Conservation (phyloP, 2,113 vertebrate genomes). For the Silurus asotus region DNA sequence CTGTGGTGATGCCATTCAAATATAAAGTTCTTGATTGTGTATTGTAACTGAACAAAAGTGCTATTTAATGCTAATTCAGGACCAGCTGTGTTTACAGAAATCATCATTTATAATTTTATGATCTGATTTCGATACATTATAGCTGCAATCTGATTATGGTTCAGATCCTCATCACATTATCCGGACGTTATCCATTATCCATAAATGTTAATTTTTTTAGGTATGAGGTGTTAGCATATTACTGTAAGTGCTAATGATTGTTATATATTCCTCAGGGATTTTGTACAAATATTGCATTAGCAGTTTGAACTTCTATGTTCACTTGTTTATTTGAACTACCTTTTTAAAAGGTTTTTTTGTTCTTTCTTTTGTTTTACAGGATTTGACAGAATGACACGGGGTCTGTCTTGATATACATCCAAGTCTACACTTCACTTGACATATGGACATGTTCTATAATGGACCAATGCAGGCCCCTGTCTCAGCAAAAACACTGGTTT, state of each 20-base stretch:
- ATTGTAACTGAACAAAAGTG: background rate
- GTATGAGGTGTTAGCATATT: no score
- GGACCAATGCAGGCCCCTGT: background rate
- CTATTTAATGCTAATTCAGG: background rate
- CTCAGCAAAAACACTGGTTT: background rate
- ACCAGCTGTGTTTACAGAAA: background rate
- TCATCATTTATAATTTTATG: background rate
- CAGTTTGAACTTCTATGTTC: background rate
- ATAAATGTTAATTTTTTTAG: no score
- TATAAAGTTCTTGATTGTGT: no score
- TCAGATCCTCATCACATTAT: background rate
- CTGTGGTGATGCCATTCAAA: background rate
- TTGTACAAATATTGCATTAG: background rate
- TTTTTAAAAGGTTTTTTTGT: background rate
- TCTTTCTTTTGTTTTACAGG: constrained; percentile 15
- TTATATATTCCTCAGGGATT: background rate
- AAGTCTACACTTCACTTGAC: background rate
- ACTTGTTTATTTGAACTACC: background rate
- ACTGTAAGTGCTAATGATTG: no score
- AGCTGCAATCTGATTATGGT: background rate
- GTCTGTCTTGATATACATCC: background rate
- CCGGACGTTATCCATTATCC: no score
- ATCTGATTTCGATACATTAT: background rate
- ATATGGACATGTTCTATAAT: background rate
- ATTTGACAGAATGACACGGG: constrained; percentile 5